Evolutionary conservation across 2,888 invertebrate species (phyloP).

Genomic region (Drosophila kanekoi): DNA sequence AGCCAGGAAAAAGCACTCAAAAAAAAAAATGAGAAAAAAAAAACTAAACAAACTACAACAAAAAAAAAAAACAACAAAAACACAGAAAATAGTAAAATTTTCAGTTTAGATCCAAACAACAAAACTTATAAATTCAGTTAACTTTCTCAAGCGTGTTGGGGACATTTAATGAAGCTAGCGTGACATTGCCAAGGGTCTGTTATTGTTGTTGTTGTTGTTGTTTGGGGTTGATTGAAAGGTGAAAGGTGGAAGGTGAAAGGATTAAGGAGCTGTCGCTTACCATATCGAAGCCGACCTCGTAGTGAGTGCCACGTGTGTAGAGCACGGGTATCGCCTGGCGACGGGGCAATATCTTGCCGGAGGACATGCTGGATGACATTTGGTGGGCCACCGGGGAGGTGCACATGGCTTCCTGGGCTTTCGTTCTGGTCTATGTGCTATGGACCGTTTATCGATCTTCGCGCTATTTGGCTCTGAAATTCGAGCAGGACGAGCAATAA

Average conservation of each 20-base stretch:
- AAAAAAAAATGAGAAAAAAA: not conserved
- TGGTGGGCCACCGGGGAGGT: conserved; percentile 35
- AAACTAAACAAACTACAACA: not conserved
- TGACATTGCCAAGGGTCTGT: conserved; percentile 2
- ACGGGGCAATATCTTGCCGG: conserved; percentile 83
- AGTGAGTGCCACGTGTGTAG: conserved; percentile 92
- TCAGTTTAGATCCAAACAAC: not conserved
- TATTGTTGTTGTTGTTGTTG: too few species aligned
- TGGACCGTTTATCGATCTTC: conserved; percentile 21
- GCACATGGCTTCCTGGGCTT: conserved; percentile 9
- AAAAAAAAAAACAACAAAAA: not conserved
- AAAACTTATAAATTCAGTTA: conserved; percentile 8
- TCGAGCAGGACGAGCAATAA: conserved; percentile 6
- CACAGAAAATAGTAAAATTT: not conserved
- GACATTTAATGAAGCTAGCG: conserved; percentile 6
- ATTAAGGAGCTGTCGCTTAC: conserved; percentile 87
- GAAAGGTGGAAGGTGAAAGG: not conserved
- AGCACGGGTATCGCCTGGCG: conserved; percentile 91
- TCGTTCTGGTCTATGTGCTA: conserved; percentile 14
- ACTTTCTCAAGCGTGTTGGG: conserved; percentile 1
- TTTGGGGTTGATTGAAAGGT: not conserved
- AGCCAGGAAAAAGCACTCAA: not conserved
- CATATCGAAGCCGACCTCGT: conserved; percentile 94
- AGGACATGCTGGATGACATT: conserved; percentile 52
- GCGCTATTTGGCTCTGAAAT: conserved; percentile 16